A percentile compares a stretch with the other conserved stretches of the same genome.
These are phyloP conservation scores for Aix galericulata DNA, from an alignment of 2,113 vertebrate genomes.

Conservation along the genomic window DNA sequence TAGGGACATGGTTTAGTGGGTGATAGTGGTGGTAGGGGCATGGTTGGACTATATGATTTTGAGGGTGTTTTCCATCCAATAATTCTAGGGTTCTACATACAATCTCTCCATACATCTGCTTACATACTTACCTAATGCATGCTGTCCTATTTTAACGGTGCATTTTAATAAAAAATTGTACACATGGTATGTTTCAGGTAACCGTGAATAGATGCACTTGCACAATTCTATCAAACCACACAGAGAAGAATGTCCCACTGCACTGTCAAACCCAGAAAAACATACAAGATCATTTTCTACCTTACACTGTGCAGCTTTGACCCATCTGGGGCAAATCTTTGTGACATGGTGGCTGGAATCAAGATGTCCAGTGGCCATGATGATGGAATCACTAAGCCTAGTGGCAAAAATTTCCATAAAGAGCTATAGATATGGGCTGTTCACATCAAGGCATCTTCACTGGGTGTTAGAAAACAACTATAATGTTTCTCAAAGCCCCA, in stretches of 20 bases:
- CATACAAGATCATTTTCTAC: background rate
- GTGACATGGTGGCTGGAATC: background rate
- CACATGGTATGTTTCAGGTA: background rate
- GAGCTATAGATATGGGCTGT: background rate
- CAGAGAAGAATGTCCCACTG: background rate
- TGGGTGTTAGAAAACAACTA: accelerated
- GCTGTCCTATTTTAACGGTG: background rate
- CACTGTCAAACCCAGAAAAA: background rate
- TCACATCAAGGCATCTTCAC: accelerated
- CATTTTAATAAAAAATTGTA: background rate
- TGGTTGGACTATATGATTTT: no score
- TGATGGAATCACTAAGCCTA: accelerated
- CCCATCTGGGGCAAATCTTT: background rate
- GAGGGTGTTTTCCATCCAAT: no score
- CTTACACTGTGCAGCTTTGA: background rate
- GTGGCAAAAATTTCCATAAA: background rate
- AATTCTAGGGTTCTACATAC: background rate
- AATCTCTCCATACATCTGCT: background rate
- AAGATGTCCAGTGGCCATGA: background rate
- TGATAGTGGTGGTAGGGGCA: no score
- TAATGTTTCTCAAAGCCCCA: background rate
- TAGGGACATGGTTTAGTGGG: no score
- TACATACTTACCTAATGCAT: background rate
- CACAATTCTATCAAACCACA: background rate
- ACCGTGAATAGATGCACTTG: background rate